Base-by-base conservation (phyloP, 37 sponge, comb jelly and placozoan genomes). In the Chondrosia reniformis region DNA sequence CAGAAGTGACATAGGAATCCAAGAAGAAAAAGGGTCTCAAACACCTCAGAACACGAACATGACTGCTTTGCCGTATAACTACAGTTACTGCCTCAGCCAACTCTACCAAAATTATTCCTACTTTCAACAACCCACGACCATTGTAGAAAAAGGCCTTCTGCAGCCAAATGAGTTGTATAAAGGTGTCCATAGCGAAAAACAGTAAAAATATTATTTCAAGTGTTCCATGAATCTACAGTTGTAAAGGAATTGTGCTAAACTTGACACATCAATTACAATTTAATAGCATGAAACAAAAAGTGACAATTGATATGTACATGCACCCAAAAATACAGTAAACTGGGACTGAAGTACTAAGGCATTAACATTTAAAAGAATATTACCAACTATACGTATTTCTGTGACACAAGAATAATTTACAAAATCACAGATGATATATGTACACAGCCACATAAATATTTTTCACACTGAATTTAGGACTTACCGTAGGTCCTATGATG, bases 21-120 rank as follows among this genome's bases (percentile, higher is more conserved):
- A 90, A 38, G 33, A 94, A 46, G 75, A 89, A 87, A 37, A 90
- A 17, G 17, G 94, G 94, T 21, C 94, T 72, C 39, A 94, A 85
- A 0, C 81, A 56, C 28, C 94, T 73, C 30, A 75, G 79, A 41
- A 89, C 80, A 22, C 94, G 75, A 4, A 94, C 0, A 76, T 94
- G 94, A 22, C 32, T 45, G 38, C 67, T 36, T 37, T 71, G 46
- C 15, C 82, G 57, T 2, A 78, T 44, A 0, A 84, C 34, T 40
- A 94, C 83, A 33, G 69, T 78, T 0, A 89, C 6, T 13, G 83
- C 88, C 55, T 87, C 94, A 52, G 74, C 42, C 31, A 62, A 46
- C 86, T 89, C 80, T 45, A 87, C 74, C 19, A 36, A 64, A n/a
- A 89, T 55, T 1, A 90, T 24, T 8, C 84, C 25, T n/a, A 90